Evolutionary conservation across 2,888 invertebrate species (phyloP), one percentile per base, ranked within the genome.

Genomic region (Thalpophila matura): DNA sequence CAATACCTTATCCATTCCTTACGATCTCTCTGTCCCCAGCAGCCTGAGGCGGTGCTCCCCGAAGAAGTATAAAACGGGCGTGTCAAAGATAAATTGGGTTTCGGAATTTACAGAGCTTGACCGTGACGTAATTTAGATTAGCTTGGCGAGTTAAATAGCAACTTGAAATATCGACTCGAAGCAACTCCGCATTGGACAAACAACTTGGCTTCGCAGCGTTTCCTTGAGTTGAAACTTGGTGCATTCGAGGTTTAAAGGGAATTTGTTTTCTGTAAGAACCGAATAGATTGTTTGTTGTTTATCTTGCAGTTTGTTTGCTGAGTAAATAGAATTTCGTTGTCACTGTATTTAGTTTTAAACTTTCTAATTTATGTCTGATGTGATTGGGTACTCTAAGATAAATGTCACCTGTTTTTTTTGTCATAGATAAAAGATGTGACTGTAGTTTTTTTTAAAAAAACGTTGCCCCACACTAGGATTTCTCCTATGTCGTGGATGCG

Each of bases 81-180:
- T 80, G 84, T 85, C 86, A 87, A 87, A 88, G 86, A 88, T 88
- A 87, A 89, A 89, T 89, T 88, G 88, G 83, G 80, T 88, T 85
- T 78, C 76, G 47, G 72, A 85, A 86, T 87, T 86, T 85, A 86
- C 82, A 79, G 83, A 68, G 80, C 80, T 85, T 81, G 87, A 87
- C 88, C 87, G 83, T 81, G 74, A 77, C 75, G 80, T 81, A 83
- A 86, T 88, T 89, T 79, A 84, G 86, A 88, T 89, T 88, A 86
- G 80, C 80, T 81, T 65, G 72, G 69, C 49, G 74, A 78, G 67
- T 78, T 79, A 73, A 77, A 78, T 75, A 75, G 75, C 66, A 65
- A 63, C 73, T 79, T 63, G 75, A 79, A 74, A 66, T 78, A 75
- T 80, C 66, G 64, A 71, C 49, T 47, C 35, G 56, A 66, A 79